phyloP scores from a whole-genome alignment of 2,113 vertebrate species.

The Uria lomvia region DNA sequence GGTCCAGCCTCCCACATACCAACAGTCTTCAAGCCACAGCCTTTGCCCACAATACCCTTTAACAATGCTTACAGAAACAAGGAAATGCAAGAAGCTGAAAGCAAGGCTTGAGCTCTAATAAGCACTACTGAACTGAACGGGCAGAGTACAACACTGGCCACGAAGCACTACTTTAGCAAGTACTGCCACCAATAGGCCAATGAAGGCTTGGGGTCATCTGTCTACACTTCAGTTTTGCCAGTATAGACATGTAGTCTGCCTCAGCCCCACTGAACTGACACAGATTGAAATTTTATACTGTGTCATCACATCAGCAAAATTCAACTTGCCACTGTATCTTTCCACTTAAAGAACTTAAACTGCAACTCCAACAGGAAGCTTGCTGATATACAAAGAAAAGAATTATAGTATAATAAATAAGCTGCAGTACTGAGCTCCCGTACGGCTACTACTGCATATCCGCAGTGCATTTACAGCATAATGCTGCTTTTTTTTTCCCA shows the following conservation, averaged over 20 bases:
- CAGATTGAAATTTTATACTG: background rate
- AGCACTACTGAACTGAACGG: background rate
- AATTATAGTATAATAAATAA: background rate
- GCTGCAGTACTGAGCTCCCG: background rate
- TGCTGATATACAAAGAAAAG: background rate
- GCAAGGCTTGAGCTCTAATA: background rate
- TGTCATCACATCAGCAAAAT: background rate
- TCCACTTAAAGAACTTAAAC: background rate
- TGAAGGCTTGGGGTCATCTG: background rate
- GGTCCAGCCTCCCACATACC: background rate
- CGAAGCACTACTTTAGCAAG: background rate
- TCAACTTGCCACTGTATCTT: background rate
- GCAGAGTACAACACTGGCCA: background rate
- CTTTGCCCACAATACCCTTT: background rate
- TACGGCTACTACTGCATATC: background rate
- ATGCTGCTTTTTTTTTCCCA: background rate
- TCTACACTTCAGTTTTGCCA: background rate
- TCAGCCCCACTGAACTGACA: background rate
- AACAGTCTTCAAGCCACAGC: background rate
- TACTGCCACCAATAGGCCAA: conserved; percentile 2
- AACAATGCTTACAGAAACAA: background rate
- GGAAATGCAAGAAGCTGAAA: background rate
- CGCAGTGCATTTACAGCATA: background rate
- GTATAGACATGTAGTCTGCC: background rate
- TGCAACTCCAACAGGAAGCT: background rate